Percentiles rank a stretch among this genome's conserved stretches.
Conservation (phyloP, 2,888 invertebrate species). For the Parasteatoda lunata region DNA sequence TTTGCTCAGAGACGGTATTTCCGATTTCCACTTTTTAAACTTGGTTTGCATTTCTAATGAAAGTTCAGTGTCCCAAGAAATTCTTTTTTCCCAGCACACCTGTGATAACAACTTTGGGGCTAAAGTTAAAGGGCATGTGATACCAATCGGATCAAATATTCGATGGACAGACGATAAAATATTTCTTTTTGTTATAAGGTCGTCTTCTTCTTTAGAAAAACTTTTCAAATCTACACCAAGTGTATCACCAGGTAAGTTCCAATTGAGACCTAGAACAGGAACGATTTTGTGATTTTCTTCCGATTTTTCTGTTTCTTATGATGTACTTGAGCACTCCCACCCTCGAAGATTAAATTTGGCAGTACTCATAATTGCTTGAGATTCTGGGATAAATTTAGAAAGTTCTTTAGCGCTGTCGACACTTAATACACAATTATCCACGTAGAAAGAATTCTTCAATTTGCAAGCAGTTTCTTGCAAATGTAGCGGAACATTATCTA, state of each 20-base stretch:
- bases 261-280: not conserved
- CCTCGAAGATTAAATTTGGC: not conserved
- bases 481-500: too few species aligned
- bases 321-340: not conserved
- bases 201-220: not conserved
- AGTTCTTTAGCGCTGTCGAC: not conserved
- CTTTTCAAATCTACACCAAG: not conserved
- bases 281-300: not conserved
- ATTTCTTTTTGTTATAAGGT: not conserved
- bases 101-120: not conserved
- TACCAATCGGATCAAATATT: not conserved
- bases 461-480: not conserved
- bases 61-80: not conserved
- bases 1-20: not conserved
- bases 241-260: not conserved
- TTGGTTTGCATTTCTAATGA: not conserved
- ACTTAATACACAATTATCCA: not conserved
- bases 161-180: not conserved
- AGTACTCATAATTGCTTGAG: not conserved
- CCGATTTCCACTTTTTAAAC: not conserved
- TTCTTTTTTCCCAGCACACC: not conserved
- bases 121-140: not conserved
- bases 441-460: not conserved
- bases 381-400: not conserved
- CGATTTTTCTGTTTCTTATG: not conserved